Conservation (phyloP, 1,140 invertebrate species). For the Thaumatotibia leucotreta region DNA sequence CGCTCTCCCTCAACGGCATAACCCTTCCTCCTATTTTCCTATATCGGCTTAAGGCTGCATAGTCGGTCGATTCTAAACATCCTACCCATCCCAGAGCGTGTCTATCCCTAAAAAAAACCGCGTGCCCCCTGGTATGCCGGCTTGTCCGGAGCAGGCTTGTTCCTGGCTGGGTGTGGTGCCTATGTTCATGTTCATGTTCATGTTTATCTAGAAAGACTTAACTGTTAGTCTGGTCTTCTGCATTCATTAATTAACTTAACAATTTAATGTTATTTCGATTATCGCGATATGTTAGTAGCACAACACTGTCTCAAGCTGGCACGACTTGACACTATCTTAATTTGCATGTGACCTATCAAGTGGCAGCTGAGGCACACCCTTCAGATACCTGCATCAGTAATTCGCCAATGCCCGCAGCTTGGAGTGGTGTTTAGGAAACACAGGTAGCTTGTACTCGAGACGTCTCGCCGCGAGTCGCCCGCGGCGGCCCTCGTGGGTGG, state of each 20-base stretch:
- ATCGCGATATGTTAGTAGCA: neutral
- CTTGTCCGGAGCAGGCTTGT: too few species aligned
- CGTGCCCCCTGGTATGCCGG: too few species aligned
- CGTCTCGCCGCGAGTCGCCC: constrained; percentile 50
- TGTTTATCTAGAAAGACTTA: neutral
- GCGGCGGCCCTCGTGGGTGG: constrained; percentile 19
- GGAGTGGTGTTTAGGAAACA: constrained; percentile 32
- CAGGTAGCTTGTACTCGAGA: constrained; percentile 58
- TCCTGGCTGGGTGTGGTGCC: too few species aligned
- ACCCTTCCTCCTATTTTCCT: too few species aligned
- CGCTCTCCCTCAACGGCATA: too few species aligned
- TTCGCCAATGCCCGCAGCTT: constrained; percentile 6
- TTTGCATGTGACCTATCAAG: constrained; percentile 5
- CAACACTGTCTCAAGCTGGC: neutral
- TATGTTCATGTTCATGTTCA: neutral
- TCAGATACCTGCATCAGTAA: constrained; percentile 8
- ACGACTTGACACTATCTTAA: constrained; percentile 27
- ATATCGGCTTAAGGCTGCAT: too few species aligned
- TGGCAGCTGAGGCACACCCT: neutral
- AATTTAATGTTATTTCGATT: too few species aligned
- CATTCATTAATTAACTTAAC: neutral
- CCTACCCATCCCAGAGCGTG: too few species aligned
- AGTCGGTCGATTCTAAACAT: too few species aligned
- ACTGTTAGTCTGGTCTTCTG: neutral
- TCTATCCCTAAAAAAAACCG: too few species aligned